Conservation (phyloP, 1,140 invertebrate genomes). For the Orchesella cincta region DNA sequence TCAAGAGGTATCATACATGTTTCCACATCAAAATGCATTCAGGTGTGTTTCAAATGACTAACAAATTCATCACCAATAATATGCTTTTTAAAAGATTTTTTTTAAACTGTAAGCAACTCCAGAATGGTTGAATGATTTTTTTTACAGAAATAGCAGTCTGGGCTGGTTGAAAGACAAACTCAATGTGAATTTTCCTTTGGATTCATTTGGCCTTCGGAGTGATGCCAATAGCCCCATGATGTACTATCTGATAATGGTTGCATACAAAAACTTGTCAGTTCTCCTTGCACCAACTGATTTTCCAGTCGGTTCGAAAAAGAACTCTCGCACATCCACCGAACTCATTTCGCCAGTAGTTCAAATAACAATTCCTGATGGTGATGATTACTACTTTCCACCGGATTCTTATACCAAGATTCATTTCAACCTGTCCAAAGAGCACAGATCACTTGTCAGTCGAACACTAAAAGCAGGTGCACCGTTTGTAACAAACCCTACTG, state of each 20-base stretch:
- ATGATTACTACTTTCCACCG: background rate
- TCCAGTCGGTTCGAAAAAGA: background rate
- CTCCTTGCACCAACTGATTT: background rate
- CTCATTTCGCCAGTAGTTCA: background rate
- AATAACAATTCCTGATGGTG: background rate
- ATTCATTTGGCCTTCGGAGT: background rate
- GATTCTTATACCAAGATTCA: background rate
- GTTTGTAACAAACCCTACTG: background rate
- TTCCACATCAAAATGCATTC: background rate
- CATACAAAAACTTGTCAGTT: constrained; percentile 4
- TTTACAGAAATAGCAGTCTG: background rate
- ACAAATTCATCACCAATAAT: too few relatives aligned
- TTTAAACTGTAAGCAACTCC: too few relatives aligned
- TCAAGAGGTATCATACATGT: background rate
- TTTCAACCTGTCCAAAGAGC: constrained; percentile 17
- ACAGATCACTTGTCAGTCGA: background rate
- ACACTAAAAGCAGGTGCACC: background rate
- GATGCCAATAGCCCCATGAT: background rate
- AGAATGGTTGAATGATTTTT: too few relatives aligned
- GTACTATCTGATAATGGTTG: constrained; percentile 4
- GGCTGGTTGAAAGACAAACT: background rate
- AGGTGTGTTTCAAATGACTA: background rate
- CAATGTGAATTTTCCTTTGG: background rate
- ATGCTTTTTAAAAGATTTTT: too few relatives aligned
- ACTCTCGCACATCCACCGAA: background rate